Evolutionary conservation across 2,797 vertebrate species (phyloP).

Genomic region (Anableps anableps): DNA sequence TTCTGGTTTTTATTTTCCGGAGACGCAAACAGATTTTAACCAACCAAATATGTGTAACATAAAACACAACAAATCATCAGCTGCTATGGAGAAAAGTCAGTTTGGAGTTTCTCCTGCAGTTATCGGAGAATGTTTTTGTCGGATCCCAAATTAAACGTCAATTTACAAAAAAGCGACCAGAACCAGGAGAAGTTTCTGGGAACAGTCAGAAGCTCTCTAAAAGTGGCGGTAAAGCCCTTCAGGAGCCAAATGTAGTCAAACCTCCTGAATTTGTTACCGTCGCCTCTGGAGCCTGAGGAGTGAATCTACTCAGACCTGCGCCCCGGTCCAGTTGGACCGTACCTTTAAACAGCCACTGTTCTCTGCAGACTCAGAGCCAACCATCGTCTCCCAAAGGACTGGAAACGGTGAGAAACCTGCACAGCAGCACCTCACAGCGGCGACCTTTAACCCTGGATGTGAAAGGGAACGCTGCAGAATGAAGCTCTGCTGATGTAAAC

Average conservation of each 20-base stretch:
- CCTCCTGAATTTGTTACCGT: too few relatives aligned
- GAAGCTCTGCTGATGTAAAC: too few relatives aligned
- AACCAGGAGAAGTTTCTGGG: neutral
- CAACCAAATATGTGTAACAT: too few relatives aligned
- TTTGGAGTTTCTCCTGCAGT: neutral
- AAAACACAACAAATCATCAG: too few relatives aligned
- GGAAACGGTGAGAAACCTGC: neutral
- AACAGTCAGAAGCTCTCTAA: neutral
- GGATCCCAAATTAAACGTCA: neutral
- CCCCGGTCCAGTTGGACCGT: too few relatives aligned
- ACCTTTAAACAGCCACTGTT: too few relatives aligned
- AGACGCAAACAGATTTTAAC: too few relatives aligned
- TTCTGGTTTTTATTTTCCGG: too few relatives aligned
- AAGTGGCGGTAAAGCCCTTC: neutral
- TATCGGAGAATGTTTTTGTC: neutral
- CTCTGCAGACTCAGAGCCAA: too few relatives aligned
- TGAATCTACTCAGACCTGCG: too few relatives aligned
- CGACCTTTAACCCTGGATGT: neutral
- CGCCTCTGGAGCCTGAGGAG: too few relatives aligned
- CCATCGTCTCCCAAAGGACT: too few relatives aligned
- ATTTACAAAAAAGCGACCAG: neutral
- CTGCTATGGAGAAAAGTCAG: neutral
- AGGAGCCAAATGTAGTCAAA: neutral
- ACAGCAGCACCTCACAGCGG: neutral
- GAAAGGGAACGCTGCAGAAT: neutral